Conservation (phyloP, 1,140 invertebrate species). For the Ceratina australensis region DNA sequence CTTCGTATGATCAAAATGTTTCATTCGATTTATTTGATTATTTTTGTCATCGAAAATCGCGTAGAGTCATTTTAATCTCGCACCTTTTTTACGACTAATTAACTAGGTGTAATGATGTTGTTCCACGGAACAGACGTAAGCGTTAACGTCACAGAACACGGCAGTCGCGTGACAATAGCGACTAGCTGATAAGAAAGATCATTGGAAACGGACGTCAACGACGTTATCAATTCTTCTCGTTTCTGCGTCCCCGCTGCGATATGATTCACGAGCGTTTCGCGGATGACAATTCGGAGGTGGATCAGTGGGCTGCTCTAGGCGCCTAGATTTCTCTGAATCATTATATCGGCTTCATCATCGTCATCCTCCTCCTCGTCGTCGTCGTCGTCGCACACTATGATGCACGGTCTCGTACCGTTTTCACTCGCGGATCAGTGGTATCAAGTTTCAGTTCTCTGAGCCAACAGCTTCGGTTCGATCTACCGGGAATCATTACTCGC, state of each 20-base stretch:
- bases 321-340: conserved; percentile 43
- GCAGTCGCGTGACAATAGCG: conserved; percentile 18
- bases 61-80: not conserved
- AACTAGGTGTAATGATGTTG: not conserved
- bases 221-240: conserved; percentile 25
- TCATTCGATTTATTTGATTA: not conserved
- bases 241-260: not conserved
- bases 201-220: conserved; percentile 36
- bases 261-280: conserved; percentile 1
- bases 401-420: conserved; percentile 32
- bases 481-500: conserved; percentile 19
- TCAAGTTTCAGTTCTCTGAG: conserved; percentile 25
- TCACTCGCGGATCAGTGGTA: not conserved
- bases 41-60: not conserved
- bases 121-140: not conserved
- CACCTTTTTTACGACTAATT: not conserved
- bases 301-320: not conserved
- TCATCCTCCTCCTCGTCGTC: not conserved
- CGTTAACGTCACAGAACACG: conserved; percentile 5
- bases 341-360: conserved; percentile 27
- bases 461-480: not conserved
- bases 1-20: not conserved
- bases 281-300: not conserved
- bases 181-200: conserved; percentile 48
- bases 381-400: not conserved